These are phyloP conservation scores for Enteromius trimaculatus DNA, from an alignment of 2,797 vertebrate genomes.

Conservation along the genomic window DNA sequence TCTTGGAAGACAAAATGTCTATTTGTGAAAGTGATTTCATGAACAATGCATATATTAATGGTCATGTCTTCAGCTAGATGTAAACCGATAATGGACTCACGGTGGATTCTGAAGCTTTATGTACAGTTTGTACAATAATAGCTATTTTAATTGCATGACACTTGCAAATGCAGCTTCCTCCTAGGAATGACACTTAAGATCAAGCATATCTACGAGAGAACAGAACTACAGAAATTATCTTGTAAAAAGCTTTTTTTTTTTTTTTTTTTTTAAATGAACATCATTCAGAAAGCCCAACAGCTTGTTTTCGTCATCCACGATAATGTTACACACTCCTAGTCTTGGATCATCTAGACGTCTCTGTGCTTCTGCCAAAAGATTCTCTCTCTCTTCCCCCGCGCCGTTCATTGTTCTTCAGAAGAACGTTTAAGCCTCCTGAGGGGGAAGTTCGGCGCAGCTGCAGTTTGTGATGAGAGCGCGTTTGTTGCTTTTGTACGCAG, in stretches of 20 bases:
- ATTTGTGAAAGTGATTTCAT: conserved; percentile 8
- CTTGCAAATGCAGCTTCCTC: conserved; percentile 22
- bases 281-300: conserved; percentile 47
- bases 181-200: conserved; percentile 32
- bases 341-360: conserved; percentile 45
- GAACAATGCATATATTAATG: conserved; percentile 12
- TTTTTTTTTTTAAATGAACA: conserved; percentile 42
- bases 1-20: conserved; percentile 30
- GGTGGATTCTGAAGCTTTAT: conserved; percentile 12
- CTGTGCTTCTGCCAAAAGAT: conserved; percentile 33
- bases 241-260: conserved; percentile 33
- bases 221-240: conserved; percentile 50
- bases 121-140: conserved; percentile 48
- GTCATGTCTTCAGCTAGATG: conserved; percentile 52
- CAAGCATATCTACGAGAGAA: conserved; percentile 44
- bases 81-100: conserved; percentile 49
- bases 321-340: conserved; percentile 44
- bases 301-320: conserved; percentile 44
- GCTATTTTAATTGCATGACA: conserved; percentile 36
- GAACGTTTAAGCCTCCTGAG: conserved; percentile 38
- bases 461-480: conserved; percentile 26
- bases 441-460: conserved; percentile 43
- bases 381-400: background rate
- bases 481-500: conserved; percentile 27
- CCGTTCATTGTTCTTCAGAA: conserved; percentile 36